Base-by-base conservation (phyloP, 2,113 vertebrate genomes). In the Ictalurus punctatus region DNA sequence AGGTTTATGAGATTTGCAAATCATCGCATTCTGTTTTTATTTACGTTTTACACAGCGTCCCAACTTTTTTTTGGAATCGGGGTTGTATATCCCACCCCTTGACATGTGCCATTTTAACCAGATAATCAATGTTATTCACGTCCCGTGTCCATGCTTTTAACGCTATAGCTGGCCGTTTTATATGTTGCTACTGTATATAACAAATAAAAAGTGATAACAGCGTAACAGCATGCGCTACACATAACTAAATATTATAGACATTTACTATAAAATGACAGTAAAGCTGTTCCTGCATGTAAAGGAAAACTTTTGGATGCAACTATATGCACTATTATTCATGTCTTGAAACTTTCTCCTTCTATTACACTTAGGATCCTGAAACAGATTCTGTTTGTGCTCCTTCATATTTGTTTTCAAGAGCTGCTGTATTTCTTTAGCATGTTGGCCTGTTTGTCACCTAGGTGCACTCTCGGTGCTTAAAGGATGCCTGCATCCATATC, bases 401-500 rank as follows among this genome's bases (percentile, higher is more conserved):
- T 27, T 44, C 19, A 58, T 17, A 48, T 65, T 44, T 54, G 34
- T 34, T n/a, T 59, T 56, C 48, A 25, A 34, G 30, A 82, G 13
- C 79, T 52, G 67, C 84, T 85, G 52, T 65, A 85, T 83, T 85
- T 89, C 87, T 74, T 82, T 37, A 80, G 78, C 83, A 86, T 69
- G 83, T 86, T 79, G 30, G 48, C 44, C 59, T 40, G 86, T 91
- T 90, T 85, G 73, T 84, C 88, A 90, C 84, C 73, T 82, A 73
- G 21, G 83, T 65, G 34, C 88, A 63, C 69, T 56, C 89, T 83
- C 67, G 63, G 67, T 74, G 89, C 84, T 89, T 88, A 90, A 91
- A 91, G 84, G 90, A 92, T 92, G 82, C 59, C 86, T 87, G 69
- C 59, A 0, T 65, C 80, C 44, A 9, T 92, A 92, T 94, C 90